phyloP scores from a whole-genome alignment of 2,113 vertebrate species.

The Indri indri region DNA sequence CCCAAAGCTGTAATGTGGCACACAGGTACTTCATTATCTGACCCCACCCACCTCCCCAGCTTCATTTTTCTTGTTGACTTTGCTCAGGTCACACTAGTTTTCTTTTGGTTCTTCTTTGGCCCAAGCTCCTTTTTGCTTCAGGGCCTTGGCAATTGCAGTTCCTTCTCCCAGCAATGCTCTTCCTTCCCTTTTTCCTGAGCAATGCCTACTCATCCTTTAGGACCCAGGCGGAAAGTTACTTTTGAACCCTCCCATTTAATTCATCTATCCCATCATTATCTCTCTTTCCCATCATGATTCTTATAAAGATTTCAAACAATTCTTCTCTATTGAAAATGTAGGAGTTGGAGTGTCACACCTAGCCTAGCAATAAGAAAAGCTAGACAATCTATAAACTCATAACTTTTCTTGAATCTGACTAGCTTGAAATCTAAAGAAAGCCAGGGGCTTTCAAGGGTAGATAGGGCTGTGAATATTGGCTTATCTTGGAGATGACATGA shows the following conservation, averaged over 20 bases:
- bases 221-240: neutral
- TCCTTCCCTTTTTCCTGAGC: neutral
- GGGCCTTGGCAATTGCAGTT: neutral
- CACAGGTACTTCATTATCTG: neutral
- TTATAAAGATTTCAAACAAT: neutral
- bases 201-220: neutral
- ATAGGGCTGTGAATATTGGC: neutral
- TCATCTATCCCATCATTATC: neutral
- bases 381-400: neutral
- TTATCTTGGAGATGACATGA: neutral
- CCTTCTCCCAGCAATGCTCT: neutral
- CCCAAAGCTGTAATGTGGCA: neutral
- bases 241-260: neutral
- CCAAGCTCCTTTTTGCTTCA: neutral
- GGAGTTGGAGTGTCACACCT: neutral
- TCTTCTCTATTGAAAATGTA: neutral
- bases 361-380: neutral
- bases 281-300: neutral
- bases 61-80: neutral
- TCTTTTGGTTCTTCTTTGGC: neutral
- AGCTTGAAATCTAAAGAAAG: neutral
- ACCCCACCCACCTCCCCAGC: neutral
- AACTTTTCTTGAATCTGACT: neutral
- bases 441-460: neutral
- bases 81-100: neutral